These are phyloP conservation scores for Bombus difficillimus DNA, from an alignment of 1,140 invertebrate species.

Conservation along the genomic window DNA sequence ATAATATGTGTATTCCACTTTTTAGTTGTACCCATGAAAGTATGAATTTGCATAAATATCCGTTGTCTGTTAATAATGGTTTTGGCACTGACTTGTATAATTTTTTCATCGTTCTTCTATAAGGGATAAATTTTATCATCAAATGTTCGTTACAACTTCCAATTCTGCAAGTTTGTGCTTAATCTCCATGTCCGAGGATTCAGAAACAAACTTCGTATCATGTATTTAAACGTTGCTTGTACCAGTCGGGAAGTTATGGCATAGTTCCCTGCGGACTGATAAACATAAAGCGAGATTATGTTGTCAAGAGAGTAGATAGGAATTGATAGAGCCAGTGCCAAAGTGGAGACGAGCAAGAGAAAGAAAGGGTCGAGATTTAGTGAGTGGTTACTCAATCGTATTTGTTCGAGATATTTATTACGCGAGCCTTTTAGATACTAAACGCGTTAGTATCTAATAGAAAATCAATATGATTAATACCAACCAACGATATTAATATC, in stretches of 20 bases:
- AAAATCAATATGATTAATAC: not conserved
- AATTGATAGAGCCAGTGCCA: not conserved
- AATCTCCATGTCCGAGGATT: not conserved
- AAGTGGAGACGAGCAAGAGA: not conserved
- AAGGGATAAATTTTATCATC: not conserved
- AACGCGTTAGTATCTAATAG: too few species aligned
- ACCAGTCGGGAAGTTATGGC: not conserved
- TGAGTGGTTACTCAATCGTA: too few species aligned
- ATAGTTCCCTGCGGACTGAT: conserved; percentile 31
- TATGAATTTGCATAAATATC: too few species aligned
- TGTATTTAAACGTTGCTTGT: conserved; percentile 48
- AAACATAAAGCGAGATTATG: conserved; percentile 27
- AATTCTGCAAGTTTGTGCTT: too few species aligned
- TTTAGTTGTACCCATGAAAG: too few species aligned
- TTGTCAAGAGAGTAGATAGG: not conserved
- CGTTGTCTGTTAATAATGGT: not conserved
- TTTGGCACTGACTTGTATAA: not conserved
- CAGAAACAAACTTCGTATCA: conserved; percentile 15
- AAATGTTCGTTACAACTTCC: not conserved
- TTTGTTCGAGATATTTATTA: too few species aligned
- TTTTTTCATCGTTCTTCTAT: not conserved
- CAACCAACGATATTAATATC: not conserved
- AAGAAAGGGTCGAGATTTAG: too few species aligned
- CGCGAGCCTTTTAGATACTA: too few species aligned
- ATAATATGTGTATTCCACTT: too few species aligned